phyloP scores from a whole-genome alignment of 1,140 invertebrate species.

The Drosophila lini region DNA sequence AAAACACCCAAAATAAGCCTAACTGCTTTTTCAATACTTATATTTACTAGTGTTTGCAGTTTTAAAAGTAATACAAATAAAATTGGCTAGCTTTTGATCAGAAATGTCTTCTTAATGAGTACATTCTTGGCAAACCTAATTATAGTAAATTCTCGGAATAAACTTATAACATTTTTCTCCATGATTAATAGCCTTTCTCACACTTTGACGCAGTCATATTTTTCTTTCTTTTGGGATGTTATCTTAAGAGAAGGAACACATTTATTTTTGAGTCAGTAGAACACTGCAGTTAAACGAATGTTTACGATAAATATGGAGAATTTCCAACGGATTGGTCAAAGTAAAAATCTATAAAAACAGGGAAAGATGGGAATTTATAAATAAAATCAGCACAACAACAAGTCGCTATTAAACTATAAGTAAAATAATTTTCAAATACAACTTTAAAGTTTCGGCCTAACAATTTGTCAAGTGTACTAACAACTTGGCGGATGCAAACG shows the following conservation, averaged over 20 bases:
- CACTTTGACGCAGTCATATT: background rate
- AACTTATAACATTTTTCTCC: background rate
- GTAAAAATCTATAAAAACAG: background rate
- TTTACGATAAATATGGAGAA: background rate
- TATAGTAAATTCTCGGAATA: background rate
- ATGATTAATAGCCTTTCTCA: background rate
- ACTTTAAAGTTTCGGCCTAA: background rate
- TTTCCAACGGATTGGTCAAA: background rate
- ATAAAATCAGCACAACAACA: background rate
- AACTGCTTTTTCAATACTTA: background rate
- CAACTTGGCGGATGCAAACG: slow-evolving; percentile 44
- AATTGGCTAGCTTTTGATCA: background rate
- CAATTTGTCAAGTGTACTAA: slow-evolving; percentile 39
- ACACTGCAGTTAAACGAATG: background rate
- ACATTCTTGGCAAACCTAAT: background rate
- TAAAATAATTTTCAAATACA: too few relatives aligned
- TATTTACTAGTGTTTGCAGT: background rate
- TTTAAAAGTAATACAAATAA: background rate
- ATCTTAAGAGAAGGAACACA: background rate
- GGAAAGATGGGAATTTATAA: background rate
- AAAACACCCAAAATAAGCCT: slow-evolving; percentile 2
- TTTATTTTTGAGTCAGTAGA: background rate
- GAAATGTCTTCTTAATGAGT: background rate
- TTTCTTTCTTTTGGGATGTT: background rate
- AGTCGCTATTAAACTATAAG: background rate